Evolutionary conservation across 1,140 invertebrate genomes (phyloP), one percentile per base, ranked within the genome.

Genomic region (Pseudomyrmex dendroicus): DNA sequence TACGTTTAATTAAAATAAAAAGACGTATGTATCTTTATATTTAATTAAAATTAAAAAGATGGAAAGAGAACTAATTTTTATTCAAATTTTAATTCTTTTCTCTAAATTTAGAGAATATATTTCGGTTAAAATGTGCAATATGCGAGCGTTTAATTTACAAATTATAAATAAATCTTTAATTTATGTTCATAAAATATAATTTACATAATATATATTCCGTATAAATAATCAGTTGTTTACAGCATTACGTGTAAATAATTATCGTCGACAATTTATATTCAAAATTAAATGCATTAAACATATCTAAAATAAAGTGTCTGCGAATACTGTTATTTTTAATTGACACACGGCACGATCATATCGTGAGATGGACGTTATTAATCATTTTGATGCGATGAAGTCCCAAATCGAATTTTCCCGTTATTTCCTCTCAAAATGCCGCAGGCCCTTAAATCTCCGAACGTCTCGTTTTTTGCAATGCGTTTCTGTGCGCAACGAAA

Each of bases 161-260:
- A n/a, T 56, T 9, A 22, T 25, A 46, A 56, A 46, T 78, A 13
- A 68, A 77, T 78, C 1, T 56, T 54, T 12, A 57, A 78, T 46
- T 57, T 56, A 12, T 20, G 25, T n/a, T 12, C 13, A 61, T 35
- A 35, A 35, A 35, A 35, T 7, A 4, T 35, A 35, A 35, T 35
- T 5, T 35, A 35, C 5, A 35, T 35, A 15, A 7, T 12, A n/a
- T 48, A 70, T 35, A 35, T 35, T n/a, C 56, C 2, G 17, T 20
- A 13, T 70, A 7, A 54, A 25, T 22, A n/a, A 25, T 52, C 20
- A 9, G 15, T 52, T 52, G 22, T 15, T 73, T 46, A 25, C 46
- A 7, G 17, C 13, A 5, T 64, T 57, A 57, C 25, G 13, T 5
- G 1, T 22, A n/a, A 46, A 48, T 48, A 48, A 5, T 20, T 54